Base-by-base conservation (phyloP, 2,888 invertebrate genomes). In the Creontiades dilutus region DNA sequence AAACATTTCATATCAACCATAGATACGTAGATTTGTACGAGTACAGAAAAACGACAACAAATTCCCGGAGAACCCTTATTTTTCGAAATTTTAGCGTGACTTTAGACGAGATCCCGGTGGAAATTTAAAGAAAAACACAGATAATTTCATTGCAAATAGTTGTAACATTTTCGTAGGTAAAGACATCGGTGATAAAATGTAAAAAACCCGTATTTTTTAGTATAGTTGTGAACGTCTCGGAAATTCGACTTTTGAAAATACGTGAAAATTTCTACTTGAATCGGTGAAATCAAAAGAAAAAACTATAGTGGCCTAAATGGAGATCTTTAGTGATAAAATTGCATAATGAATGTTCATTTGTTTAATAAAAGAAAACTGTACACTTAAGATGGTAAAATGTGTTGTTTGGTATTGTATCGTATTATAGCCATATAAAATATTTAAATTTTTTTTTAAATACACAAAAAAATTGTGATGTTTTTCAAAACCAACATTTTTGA, bases 281-380 rank as follows among this genome's bases (percentile, higher is more conserved):
- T 76, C 75, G 76, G 78, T 78, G 47, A 19, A 78, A 46, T 46
- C 37, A 4, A 81, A 46, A 81, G n/a, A 52, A 47, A 48, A 46
- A 82, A 82, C 82, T 82, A 82, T 82, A 82, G 82, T 82, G 82
- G 82, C 82, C 82, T 82, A 82, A 78, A 82, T 82, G 52, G 52
- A 82, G 82, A 82, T 52, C 82, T 52, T 52, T 82, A 82, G 47
- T 82, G 82, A 82, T 82, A 52, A 57, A 57, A 52, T 52, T 37
- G 37, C 37, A 19, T 61, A 61, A 61, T 61, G 61, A 19, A 19
- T 61, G 61, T 61, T 61, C 7, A 61, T 61, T n/a, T 19, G 61
- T 61, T 61, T 52, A 52, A 52, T 14, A 19, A 16, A 19, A 9
- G 11, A 0, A 61, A 61, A 7, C 19, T 1, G 7, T 19, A 61